Conservation (phyloP, 1,140 invertebrate species). For the Zophobas morio region DNA sequence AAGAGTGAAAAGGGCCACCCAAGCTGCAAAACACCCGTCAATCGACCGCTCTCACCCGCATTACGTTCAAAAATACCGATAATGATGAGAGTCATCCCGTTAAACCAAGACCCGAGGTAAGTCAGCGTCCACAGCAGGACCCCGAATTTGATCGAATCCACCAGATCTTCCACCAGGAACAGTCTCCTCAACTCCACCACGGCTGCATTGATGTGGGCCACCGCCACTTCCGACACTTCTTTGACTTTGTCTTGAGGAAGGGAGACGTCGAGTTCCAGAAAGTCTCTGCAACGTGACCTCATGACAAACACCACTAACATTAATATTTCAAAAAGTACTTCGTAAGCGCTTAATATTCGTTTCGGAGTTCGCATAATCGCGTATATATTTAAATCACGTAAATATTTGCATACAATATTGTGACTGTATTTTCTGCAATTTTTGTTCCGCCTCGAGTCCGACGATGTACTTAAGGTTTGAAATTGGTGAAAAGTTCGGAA, state of each 20-base stretch:
- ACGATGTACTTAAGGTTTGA: no score
- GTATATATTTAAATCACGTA: no score
- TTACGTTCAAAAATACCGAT: slow-evolving; percentile 75
- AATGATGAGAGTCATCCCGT: slow-evolving; percentile 97
- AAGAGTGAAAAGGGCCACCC: slow-evolving; percentile 93
- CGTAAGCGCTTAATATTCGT: no score
- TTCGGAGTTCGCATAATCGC: no score
- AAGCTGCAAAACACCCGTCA: slow-evolving; percentile 76
- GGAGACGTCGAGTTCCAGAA: slow-evolving; percentile 89
- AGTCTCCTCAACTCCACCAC: slow-evolving; percentile 88
- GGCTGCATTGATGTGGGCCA: slow-evolving; percentile 87
- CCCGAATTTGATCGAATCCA: slow-evolving; percentile 96
- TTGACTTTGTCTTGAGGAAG: slow-evolving; percentile 91
- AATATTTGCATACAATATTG: slow-evolving; percentile 89
- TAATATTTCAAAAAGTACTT: no score
- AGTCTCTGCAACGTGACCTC: slow-evolving; percentile 74
- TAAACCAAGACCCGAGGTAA: slow-evolving; percentile 97
- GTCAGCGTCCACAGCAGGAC: slow-evolving; percentile 94
- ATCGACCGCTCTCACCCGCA: neutral
- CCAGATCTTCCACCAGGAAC: slow-evolving; percentile 95
- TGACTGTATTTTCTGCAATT: slow-evolving; percentile 70
- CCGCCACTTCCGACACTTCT: slow-evolving; percentile 85
- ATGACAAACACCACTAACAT: no score
- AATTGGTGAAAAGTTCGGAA: no score
- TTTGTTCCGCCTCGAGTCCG: no score